phyloP scores from a whole-genome alignment of 1,140 invertebrate species.

The Brachystomella parvula region DNA sequence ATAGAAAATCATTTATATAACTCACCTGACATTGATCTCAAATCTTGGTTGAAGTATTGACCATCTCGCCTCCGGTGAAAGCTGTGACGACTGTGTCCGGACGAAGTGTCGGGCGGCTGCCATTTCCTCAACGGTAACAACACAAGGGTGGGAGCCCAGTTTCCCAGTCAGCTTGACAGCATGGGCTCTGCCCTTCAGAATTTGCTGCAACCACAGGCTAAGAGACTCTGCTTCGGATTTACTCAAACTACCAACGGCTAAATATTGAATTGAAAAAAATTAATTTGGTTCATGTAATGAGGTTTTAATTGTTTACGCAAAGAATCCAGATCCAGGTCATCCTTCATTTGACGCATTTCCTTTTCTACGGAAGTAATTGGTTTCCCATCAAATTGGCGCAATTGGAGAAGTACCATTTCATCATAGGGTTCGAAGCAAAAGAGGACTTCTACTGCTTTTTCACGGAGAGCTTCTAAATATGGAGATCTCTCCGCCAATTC shows the following conservation, averaged over 20 bases:
- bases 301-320: conserved; percentile 41
- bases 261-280: conserved; percentile 17
- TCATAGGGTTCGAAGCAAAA: conserved; percentile 95
- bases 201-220: conserved; percentile 65
- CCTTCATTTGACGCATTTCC: conserved; percentile 71
- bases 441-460: conserved; percentile 79
- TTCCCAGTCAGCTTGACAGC: conserved; percentile 73
- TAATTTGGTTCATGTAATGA: conserved; percentile 15
- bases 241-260: conserved; percentile 59
- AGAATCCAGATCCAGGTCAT: conserved; percentile 52
- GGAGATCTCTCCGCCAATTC: conserved; percentile 83
- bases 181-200: conserved; percentile 66
- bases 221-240: conserved; percentile 65
- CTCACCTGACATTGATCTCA: conserved; percentile 84
- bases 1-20: conserved; percentile 21
- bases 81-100: conserved; percentile 71
- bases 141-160: conserved; percentile 81
- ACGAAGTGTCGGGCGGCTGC: conserved; percentile 90
- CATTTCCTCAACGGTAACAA: conserved; percentile 90
- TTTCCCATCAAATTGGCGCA: conserved; percentile 72
- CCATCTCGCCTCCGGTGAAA: conserved; percentile 77
- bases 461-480: conserved; percentile 86
- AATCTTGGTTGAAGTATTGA: conserved; percentile 79
- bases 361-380: conserved; percentile 85
- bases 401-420: conserved; percentile 85